Evolutionary conservation across 2,888 invertebrate species (phyloP).

Genomic region (Lacanobia wlatinum): DNA sequence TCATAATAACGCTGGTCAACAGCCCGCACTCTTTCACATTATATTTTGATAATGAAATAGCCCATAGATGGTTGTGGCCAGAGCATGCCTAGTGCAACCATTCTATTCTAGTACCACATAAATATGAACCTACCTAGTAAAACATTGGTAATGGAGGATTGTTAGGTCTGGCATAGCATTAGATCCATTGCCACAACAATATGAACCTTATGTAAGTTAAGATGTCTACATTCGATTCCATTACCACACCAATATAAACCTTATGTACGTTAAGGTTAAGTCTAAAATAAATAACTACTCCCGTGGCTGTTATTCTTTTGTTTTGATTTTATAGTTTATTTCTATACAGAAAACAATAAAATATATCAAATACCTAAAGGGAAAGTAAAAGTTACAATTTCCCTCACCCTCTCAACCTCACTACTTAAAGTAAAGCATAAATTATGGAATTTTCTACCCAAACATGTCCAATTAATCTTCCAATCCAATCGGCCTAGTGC

Average conservation of each 20-base stretch:
- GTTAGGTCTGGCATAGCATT: not conserved
- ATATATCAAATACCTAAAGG: too few relatives aligned
- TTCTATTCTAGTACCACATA: not conserved
- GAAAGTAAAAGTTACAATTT: too few relatives aligned
- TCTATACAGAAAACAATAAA: not conserved
- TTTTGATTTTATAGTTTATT: not conserved
- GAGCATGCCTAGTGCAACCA: too few relatives aligned
- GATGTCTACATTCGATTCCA: too few relatives aligned
- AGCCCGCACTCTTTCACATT: too few relatives aligned
- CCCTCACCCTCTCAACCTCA: too few relatives aligned
- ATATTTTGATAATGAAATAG: too few relatives aligned
- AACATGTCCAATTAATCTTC: not conserved
- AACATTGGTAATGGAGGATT: not conserved
- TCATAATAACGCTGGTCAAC: too few relatives aligned
- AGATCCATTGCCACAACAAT: not conserved
- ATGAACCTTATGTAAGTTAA: fast-evolving
- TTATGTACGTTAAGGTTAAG: fast-evolving
- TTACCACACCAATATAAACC: not conserved
- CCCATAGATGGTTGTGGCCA: too few relatives aligned
- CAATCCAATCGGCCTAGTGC: constrained; percentile 10
- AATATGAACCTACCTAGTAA: not conserved
- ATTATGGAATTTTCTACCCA: not conserved
- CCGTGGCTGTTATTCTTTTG: not conserved
- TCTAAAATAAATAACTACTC: not conserved
- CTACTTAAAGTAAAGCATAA: not conserved